Base-by-base conservation (phyloP, 2,888 invertebrate species). In the Ellobium chinense region DNA sequence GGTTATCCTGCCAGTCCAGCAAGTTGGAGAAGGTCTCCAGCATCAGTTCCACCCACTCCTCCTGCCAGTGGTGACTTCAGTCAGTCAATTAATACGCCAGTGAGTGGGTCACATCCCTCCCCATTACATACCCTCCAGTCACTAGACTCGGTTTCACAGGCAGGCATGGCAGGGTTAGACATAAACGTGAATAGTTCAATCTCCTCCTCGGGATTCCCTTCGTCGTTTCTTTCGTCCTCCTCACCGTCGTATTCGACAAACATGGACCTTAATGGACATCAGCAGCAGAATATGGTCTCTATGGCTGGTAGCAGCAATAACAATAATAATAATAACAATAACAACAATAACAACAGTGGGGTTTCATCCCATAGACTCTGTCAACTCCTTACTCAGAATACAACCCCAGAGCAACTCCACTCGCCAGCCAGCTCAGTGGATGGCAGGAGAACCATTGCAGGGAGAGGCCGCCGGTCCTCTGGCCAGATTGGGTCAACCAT, bases 311-410 rank as follows among this genome's bases (percentile, higher is more conserved):
- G 37, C 39, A 66, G 18, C 56, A 74, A 63, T 31, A 37, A 9
- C 14, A 60, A 21, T 34, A 73, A 73, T 29, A 72, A 29, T 34
- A 73, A 73, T 39, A 24, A 54, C 54, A 73, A 60, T 37, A 37
- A 9, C 14, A 60, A 21, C 37, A 74, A 74, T 34, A 73, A 34
- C 60, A 74, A 74, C 34, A 29, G 37, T 29, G 63, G 74, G 27
- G 37, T 63, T 7, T 74, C 74, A 1, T 65, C 69, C 24, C 85
- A 85, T 54, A 89, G 89, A 87, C 83, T 90, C 36, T 88, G 89
- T 80, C 88, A 88, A 80, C 82, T 90, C 46, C 80, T 89, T 80
- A 87, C 88, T n/a, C 87, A 88, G 60, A 87, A 86, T 46, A 68
- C 72, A 36, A 78, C 60, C 7, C 78, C 46, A 54, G 82, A 66